These are phyloP conservation scores for Gyrodactylus salaris DNA, from an alignment of 1,140 invertebrate genomes.

Conservation along the genomic window DNA sequence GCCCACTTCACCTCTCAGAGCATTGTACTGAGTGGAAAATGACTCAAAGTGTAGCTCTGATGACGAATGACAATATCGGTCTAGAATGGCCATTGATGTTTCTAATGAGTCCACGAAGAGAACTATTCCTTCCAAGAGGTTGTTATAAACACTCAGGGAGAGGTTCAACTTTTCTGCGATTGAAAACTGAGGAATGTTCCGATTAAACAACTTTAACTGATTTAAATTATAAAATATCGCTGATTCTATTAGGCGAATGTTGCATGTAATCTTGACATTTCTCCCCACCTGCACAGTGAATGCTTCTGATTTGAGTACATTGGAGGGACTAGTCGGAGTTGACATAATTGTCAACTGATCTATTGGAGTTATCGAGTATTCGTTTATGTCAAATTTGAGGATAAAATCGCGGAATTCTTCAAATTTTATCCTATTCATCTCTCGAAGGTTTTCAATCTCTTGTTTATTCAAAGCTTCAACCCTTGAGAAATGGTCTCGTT, in stretches of 20 bases:
- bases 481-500: neutral
- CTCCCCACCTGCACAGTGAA: neutral
- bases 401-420: neutral
- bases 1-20: neutral
- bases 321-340: neutral
- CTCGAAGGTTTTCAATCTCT: neutral
- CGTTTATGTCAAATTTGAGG: neutral
- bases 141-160: neutral
- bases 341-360: too few relatives aligned
- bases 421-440: neutral
- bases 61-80: neutral
- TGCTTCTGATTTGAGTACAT: neutral
- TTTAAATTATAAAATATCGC: neutral
- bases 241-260: neutral
- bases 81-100: neutral
- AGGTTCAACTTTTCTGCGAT: neutral
- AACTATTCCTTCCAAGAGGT: neutral
- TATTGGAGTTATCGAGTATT: neutral
- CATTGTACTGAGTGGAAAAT: neutral
- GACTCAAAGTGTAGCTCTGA: neutral
- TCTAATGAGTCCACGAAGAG: neutral
- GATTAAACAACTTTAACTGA: neutral
- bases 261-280: neutral
- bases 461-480: neutral
- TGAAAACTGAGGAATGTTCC: neutral